A percentile compares a stretch with the other conserved stretches of the same genome.
These are phyloP conservation scores for Galemys pyrenaicus DNA, from an alignment of 2,113 vertebrate genomes.

Conservation along the genomic window DNA sequence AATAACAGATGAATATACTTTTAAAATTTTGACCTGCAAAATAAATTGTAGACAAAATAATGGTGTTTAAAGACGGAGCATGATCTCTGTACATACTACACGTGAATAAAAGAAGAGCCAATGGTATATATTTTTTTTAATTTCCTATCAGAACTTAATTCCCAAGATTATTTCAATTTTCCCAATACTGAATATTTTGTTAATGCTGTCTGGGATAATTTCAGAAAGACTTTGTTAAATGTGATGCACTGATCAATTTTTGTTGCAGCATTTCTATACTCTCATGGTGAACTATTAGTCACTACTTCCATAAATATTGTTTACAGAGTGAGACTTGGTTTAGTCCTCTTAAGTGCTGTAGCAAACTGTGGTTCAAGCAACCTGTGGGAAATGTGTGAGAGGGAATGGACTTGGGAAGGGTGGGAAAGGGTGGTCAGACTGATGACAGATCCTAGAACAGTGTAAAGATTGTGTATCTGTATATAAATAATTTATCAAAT, in stretches of 20 bases:
- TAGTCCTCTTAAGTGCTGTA: constrained; percentile 85
- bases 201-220: constrained; percentile 79
- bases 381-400: constrained; percentile 88
- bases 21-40: constrained; percentile 73
- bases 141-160: constrained; percentile 64
- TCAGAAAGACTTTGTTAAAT: constrained; percentile 84
- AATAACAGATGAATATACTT: constrained; percentile 60
- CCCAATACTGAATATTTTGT: constrained; percentile 67
- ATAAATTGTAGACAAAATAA: constrained; percentile 73
- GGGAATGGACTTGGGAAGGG: constrained; percentile 54
- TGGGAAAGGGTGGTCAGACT: constrained; percentile 63
- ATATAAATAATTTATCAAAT: constrained; percentile 92
- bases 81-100: constrained; percentile 65
- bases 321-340: constrained; percentile 88
- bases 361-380: constrained; percentile 85
- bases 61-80: constrained; percentile 50
- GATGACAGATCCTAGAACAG: constrained; percentile 85
- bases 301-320: constrained; percentile 88
- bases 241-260: constrained; percentile 91
- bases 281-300: constrained; percentile 81
- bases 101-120: constrained; percentile 70
- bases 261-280: constrained; percentile 85
- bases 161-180: constrained; percentile 71
- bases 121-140: constrained; percentile 59
- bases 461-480: constrained; percentile 97